A percentile compares a stretch with the other conserved stretches of the same genome.
phyloP scores from a whole-genome alignment of 2,797 vertebrate species.

The Acrocephalus scirpaceus region DNA sequence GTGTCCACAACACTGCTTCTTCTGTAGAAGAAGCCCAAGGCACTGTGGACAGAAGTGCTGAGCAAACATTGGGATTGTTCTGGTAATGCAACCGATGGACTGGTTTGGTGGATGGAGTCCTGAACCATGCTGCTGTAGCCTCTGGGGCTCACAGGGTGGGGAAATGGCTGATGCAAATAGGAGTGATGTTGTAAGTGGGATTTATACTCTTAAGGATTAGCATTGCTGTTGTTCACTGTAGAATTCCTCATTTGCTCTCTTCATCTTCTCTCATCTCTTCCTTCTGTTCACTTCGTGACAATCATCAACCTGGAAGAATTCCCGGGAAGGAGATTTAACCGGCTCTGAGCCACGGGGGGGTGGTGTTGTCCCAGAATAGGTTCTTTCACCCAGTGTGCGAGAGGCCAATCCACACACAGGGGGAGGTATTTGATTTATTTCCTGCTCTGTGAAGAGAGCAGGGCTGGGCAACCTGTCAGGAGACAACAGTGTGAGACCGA shows the following conservation, averaged over 20 bases:
- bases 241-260: neutral
- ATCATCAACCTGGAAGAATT: neutral
- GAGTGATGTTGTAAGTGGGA: neutral
- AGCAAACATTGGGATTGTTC: neutral
- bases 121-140: neutral
- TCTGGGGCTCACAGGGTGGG: neutral
- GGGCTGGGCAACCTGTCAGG: neutral
- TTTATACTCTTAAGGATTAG: neutral
- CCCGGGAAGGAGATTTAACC: neutral
- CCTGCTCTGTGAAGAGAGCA: neutral
- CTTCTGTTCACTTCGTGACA: neutral
- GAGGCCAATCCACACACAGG: neutral
- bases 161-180: neutral
- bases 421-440: neutral
- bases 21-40: neutral
- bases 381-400: neutral
- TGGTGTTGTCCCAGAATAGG: neutral
- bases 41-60: neutral
- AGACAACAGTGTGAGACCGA: too few relatives aligned
- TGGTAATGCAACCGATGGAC: accelerated
- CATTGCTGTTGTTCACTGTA: accelerated
- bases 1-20: accelerated
- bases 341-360: neutral
- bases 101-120: neutral
- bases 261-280: too few relatives aligned